Base-by-base conservation (phyloP, 92 coral and sea anemone genomes). In the Bergia sp. region DNA sequence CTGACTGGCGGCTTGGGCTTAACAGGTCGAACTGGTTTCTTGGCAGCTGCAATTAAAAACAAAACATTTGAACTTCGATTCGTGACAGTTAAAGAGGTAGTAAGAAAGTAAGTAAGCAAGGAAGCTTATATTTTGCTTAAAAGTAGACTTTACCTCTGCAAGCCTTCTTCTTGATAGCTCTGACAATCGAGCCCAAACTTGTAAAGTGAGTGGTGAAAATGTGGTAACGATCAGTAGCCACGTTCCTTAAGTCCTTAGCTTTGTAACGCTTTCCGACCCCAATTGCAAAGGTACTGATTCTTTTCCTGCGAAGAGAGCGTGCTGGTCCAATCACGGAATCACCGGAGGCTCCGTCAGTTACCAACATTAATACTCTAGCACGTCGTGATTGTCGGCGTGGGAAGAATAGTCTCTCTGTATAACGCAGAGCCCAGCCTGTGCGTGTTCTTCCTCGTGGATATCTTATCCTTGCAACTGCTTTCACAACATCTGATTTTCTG, bases 371-470 rank as follows among this genome's bases (percentile, higher is more conserved):
- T 7, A 16, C 78, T 6, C 61, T 15, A 29, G 44, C 43, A 12
- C 87, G 41, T 6, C 37, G 69, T 47, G 87, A 72, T 67, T 77
- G 78, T 1, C 42, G 18, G 79, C 96, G 79, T n/a, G 89, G 82
- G 88, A 94, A 93, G 66, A 94, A 88, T 11, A 86, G 75, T 44
- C 80, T 78, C 86, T 84, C 61, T 23, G 91, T 93, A 61, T 79
- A 89, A 44, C 37, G 84, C 73, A 96, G 87, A 4, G 96, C 99
- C 4, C 81, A 39, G 2, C 98, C 99, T 2, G 95, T 94, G 88
- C 84, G 90, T 36, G 97, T 94, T 11, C 95, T 93, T 38, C 97
- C 95, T 86, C 93, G 82, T 5, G 94, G 93, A 73, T 95, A 95
- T 40, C 93, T 92, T 69, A 94, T 91, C 71, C 92, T 89, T 37